These are phyloP conservation scores for Saxidomus purpurata DNA, from an alignment of 1,140 invertebrate genomes.

Conservation along the genomic window DNA sequence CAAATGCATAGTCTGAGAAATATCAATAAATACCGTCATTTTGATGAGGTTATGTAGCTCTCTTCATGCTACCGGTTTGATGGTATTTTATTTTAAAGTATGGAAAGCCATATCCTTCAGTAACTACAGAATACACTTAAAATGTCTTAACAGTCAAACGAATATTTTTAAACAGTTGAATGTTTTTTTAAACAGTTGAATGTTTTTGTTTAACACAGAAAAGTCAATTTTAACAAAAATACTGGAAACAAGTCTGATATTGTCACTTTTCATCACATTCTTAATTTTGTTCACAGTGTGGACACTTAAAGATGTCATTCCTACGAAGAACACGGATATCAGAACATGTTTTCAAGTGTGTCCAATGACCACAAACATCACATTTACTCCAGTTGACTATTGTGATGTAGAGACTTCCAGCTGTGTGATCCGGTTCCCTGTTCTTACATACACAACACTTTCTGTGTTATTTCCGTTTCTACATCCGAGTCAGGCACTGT, in stretches of 20 bases:
- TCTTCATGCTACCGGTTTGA: not conserved
- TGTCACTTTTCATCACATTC: constrained; percentile 3
- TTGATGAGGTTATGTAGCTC: not conserved
- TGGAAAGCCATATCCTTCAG: not conserved
- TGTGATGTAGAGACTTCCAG: not conserved
- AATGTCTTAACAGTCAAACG: not conserved
- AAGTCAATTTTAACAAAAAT: not conserved
- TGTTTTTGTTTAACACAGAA: not conserved
- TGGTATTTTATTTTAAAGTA: not conserved
- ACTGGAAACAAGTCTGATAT: not conserved
- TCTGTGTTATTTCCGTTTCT: not conserved
- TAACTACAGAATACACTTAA: too few species aligned
- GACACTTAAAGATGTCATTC: too few species aligned
- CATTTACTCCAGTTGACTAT: constrained; percentile 48
- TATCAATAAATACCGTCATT: not conserved
- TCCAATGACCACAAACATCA: too few species aligned
- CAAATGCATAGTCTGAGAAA: too few species aligned
- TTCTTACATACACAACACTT: not conserved
- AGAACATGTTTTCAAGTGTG: too few species aligned
- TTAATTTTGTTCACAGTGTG: too few species aligned
- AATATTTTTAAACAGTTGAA: not conserved
- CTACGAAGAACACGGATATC: too few species aligned
- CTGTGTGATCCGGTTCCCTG: not conserved
- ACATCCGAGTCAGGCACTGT: too few species aligned
- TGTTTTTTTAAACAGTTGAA: not conserved